Percentiles rank a stretch among this genome's conserved stretches.
These are phyloP conservation scores for Brachionus sp. DNA, from an alignment of 1,140 invertebrate genomes.

Conservation along the genomic window DNA sequence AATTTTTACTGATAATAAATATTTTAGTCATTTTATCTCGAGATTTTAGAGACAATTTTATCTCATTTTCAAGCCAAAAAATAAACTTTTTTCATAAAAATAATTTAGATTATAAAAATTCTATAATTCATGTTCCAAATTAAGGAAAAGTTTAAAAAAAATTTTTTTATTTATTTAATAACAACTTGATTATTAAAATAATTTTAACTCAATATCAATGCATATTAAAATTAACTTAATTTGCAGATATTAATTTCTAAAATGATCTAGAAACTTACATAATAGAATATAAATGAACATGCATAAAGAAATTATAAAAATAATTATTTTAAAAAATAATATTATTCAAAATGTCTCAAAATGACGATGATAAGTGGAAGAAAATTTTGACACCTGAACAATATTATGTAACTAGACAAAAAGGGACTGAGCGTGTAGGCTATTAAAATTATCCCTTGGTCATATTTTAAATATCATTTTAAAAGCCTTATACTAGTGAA, in stretches of 20 bases:
- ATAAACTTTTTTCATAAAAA: no score
- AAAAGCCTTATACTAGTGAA: constrained; percentile 54
- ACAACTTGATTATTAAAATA: no score
- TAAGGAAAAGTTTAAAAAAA: no score
- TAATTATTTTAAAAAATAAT: neutral
- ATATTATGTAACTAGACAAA: constrained; percentile 53
- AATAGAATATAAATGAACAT: neutral
- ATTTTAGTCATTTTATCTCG: no score
- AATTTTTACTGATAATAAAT: no score
- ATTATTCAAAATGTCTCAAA: constrained; percentile 6
- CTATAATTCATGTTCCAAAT: no score
- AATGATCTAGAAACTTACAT: constrained; percentile 3
- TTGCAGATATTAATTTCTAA: neutral
- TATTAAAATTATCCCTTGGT: constrained; percentile 24
- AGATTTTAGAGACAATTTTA: no score
- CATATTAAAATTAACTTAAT: no score
- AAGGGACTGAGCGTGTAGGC: constrained; percentile 54
- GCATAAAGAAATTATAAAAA: neutral
- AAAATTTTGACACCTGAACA: constrained; percentile 51
- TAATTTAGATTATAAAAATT: no score
- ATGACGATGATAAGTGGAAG: constrained; percentile 53
- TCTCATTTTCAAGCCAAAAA: no score
- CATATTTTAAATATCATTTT: constrained; percentile 15
- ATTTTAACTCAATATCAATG: no score
- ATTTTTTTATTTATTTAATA: no score